Percentiles rank a stretch among this genome's conserved stretches.
Evolutionary conservation across 2,113 vertebrate species (phyloP).

Genomic region (Mohoua ochrocephala): DNA sequence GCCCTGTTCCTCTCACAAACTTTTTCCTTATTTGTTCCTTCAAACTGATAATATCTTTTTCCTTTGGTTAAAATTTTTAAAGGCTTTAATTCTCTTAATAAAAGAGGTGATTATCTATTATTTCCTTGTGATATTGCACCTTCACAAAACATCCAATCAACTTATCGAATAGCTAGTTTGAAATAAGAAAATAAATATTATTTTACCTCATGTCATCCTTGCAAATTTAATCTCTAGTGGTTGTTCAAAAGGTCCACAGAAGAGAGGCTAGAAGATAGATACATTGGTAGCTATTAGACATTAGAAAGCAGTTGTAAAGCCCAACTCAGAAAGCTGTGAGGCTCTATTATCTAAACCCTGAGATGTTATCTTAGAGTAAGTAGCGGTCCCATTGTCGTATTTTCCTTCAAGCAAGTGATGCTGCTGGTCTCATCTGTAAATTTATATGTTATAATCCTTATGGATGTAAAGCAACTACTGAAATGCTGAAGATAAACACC

Average conservation of each 20-base stretch:
- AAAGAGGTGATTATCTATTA: neutral
- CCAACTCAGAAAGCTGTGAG: neutral
- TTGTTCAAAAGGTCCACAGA: neutral
- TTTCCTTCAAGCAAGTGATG: neutral
- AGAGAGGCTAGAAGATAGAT: neutral
- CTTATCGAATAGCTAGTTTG: neutral
- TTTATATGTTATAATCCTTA: neutral
- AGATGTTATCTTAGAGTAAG: neutral
- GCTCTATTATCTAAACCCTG: neutral
- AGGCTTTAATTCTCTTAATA: neutral
- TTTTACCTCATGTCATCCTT: neutral
- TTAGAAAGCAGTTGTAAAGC: neutral
- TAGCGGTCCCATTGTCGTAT: neutral
- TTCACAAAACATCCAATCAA: neutral
- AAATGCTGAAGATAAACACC: neutral
- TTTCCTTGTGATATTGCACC: neutral
- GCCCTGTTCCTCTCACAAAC: neutral
- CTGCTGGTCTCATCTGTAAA: neutral
- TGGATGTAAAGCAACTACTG: neutral
- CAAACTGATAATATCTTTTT: neutral
- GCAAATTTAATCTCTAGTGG: neutral
- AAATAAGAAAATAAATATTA: neutral
- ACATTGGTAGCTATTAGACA: neutral
- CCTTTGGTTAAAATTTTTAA: neutral
- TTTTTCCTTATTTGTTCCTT: neutral